phyloP scores from a whole-genome alignment of 2,113 vertebrate species.

The Chinchilla lanigera region DNA sequence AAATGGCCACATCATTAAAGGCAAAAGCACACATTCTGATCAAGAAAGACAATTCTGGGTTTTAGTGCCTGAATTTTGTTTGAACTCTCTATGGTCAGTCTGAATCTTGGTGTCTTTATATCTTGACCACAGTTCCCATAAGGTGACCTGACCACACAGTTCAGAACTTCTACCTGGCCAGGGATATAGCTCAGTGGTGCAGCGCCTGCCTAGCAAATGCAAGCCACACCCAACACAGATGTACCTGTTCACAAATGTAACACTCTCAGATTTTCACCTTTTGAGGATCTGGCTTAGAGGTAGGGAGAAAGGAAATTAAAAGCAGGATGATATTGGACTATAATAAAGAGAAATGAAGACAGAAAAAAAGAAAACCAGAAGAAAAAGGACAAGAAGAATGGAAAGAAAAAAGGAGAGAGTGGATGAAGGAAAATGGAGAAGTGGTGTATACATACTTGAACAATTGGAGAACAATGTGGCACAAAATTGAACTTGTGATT shows the following conservation, averaged over 20 bases:
- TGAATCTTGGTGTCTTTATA: background rate
- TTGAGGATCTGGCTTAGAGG: background rate
- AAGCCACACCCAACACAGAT: background rate
- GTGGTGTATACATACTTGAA: background rate
- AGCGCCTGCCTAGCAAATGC: too few species aligned
- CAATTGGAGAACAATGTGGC: background rate
- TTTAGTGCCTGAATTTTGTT: conserved; percentile 8
- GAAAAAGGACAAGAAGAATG: background rate
- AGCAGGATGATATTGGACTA: background rate
- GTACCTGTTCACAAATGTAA: background rate
- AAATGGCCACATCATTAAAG: background rate
- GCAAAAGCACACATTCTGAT: background rate
- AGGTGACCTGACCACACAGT: background rate
- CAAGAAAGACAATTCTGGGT: background rate
- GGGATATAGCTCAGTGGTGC: background rate
- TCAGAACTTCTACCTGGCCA: background rate
- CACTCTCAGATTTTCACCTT: background rate
- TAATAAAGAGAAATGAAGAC: background rate
- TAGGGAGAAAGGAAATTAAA: conserved; percentile 20
- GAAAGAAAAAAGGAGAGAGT: background rate
- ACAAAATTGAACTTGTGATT: background rate
- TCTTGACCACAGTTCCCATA: background rate
- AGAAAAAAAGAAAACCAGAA: background rate
- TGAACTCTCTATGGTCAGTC: background rate
- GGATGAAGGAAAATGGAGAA: background rate